Evolutionary conservation across 2,888 invertebrate species (phyloP).

Genomic region (Cactoblastis cactorum): DNA sequence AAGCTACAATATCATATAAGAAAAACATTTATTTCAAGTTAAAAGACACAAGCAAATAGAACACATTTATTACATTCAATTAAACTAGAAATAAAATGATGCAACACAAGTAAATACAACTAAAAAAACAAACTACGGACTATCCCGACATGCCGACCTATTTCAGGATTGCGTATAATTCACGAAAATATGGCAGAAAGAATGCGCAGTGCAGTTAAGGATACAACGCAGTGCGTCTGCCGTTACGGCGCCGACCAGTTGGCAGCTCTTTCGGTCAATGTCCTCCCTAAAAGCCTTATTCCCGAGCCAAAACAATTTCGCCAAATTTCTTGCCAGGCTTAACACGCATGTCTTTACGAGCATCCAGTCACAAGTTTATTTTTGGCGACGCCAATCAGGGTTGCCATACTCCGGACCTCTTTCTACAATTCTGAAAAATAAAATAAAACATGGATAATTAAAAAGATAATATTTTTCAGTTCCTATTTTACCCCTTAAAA

Average conservation of each 20-base stretch:
- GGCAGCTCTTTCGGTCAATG: conserved; percentile 73
- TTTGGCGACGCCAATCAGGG: conserved; percentile 36
- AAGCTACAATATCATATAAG: too few relatives aligned
- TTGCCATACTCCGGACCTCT: too few relatives aligned
- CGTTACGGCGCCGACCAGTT: conserved; percentile 72
- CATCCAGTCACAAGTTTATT: conserved; percentile 56
- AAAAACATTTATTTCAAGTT: too few relatives aligned
- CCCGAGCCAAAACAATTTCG: conserved; percentile 73
- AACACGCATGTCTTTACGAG: conserved; percentile 73
- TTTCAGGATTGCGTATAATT: conserved; percentile 9
- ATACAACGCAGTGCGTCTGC: conserved; percentile 68
- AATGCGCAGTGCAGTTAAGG: conserved; percentile 56
- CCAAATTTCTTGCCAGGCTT: conserved; percentile 71
- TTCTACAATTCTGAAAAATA: too few relatives aligned
- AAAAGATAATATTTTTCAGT: too few relatives aligned
- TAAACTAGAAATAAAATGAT: too few relatives aligned
- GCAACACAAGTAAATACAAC: too few relatives aligned
- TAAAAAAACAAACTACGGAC: background rate
- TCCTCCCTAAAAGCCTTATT: conserved; percentile 69
- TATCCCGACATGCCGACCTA: conserved; percentile 7
- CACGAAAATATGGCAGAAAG: conserved; percentile 9
- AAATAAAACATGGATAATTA: too few relatives aligned
- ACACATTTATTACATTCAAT: too few relatives aligned
- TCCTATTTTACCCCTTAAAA: too few relatives aligned
- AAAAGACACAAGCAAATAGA: too few relatives aligned